These are phyloP conservation scores for Ornithoptera alexandrae DNA, from an alignment of 2,888 invertebrate genomes.

Conservation along the genomic window DNA sequence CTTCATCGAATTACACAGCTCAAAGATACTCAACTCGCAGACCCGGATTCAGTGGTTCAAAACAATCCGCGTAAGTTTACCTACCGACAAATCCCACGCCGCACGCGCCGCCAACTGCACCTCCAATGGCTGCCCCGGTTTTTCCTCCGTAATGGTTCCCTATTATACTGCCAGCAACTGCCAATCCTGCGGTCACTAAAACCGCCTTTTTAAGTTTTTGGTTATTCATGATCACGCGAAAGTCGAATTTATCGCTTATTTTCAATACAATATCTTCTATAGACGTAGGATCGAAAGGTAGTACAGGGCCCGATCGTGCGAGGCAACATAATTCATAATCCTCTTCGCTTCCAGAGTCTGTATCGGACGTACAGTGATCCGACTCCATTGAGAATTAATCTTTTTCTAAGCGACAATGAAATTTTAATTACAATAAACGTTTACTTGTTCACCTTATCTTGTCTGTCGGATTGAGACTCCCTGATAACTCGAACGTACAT, in stretches of 20 bases:
- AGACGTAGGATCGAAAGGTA: slow-evolving; percentile 57
- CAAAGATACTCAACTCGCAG: no score
- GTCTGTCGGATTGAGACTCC: no score
- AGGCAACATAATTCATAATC: slow-evolving; percentile 48
- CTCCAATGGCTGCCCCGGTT: slow-evolving; percentile 63
- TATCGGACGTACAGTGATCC: slow-evolving; percentile 40
- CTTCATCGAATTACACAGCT: no score
- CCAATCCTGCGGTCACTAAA: slow-evolving; percentile 59
- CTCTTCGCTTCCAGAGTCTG: slow-evolving; percentile 44
- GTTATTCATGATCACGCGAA: slow-evolving; percentile 57
- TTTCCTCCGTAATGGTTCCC: slow-evolving; percentile 68
- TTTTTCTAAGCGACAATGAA: not conserved
- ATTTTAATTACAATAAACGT: not conserved
- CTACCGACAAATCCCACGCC: slow-evolving; percentile 67
- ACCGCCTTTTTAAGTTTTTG: slow-evolving; percentile 49
- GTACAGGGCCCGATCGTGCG: slow-evolving; percentile 36
- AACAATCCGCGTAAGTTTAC: slow-evolving; percentile 29
- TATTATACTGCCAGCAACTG: slow-evolving; percentile 62
- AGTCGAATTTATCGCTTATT: slow-evolving; percentile 63
- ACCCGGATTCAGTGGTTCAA: no score
- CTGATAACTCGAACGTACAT: not conserved
- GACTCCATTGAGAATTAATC: slow-evolving; percentile 36
- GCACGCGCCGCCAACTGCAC: slow-evolving; percentile 66
- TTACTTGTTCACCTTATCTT: not conserved
- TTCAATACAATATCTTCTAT: slow-evolving; percentile 62